Evolutionary conservation across 1,140 invertebrate species (phyloP).

Genomic region (Zaprionus africanus): DNA sequence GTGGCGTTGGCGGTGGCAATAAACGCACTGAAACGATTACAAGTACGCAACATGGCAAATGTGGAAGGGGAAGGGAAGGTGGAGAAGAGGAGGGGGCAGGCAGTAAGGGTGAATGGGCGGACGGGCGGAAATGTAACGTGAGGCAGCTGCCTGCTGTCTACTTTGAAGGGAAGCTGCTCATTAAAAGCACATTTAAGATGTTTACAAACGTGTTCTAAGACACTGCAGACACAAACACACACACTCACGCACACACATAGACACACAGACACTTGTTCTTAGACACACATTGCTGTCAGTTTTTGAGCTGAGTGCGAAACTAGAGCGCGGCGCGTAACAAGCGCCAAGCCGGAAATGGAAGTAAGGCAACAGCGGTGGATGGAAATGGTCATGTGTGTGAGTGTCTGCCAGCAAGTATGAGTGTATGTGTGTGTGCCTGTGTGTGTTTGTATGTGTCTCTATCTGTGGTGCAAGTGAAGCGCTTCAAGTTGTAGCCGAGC

Average conservation of each 20-base stretch:
- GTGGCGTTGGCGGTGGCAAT: slow-evolving; percentile 26
- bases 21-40: slow-evolving; percentile 33
- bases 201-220: slow-evolving; percentile 80
- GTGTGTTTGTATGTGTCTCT: background rate
- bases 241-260: slow-evolving; percentile 23
- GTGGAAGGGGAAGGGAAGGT: background rate
- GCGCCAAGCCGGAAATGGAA: slow-evolving; percentile 64
- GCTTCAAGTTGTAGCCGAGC: slow-evolving; percentile 2
- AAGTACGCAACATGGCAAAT: slow-evolving; percentile 26
- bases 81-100: background rate
- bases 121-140: slow-evolving; percentile 26
- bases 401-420: background rate
- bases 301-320: slow-evolving; percentile 48
- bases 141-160: slow-evolving; percentile 46
- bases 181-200: slow-evolving; percentile 83
- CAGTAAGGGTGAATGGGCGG: too few species aligned
- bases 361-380: slow-evolving; percentile 28
- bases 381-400: slow-evolving; percentile 8
- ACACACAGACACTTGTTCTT: slow-evolving; percentile 21
- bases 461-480: slow-evolving; percentile 1
- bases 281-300: slow-evolving; percentile 39
- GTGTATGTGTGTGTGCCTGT: background rate
- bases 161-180: slow-evolving; percentile 66
- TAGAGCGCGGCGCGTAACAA: slow-evolving; percentile 58
- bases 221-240: slow-evolving; percentile 47